Conservation (phyloP, 2,888 invertebrate genomes). For the Lasius platythorax region DNA sequence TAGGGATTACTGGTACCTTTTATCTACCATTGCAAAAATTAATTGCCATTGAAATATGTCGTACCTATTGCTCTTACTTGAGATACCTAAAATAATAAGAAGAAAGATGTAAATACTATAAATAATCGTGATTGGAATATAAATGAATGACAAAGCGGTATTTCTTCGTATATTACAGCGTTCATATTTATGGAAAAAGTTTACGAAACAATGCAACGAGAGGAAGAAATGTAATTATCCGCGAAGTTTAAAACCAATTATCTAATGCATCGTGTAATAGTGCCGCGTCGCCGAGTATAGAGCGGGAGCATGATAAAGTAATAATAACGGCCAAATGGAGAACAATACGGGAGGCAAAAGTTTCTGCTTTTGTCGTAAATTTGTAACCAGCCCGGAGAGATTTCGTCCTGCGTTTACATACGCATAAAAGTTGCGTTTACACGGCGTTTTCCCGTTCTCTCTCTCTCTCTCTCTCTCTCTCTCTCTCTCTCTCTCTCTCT, state of each 20-base stretch:
- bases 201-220: background rate
- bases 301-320: slow-evolving; percentile 36
- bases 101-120: background rate
- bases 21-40: background rate
- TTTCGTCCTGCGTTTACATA: background rate
- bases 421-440: slow-evolving; percentile 10
- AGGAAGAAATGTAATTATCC: slow-evolving; percentile 11
- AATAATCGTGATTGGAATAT: background rate
- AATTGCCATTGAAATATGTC: background rate
- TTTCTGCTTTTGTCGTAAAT: slow-evolving; percentile 5
- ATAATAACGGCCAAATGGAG: slow-evolving; percentile 35
- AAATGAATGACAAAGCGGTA: background rate
- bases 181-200: slow-evolving; percentile 15
- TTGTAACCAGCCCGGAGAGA: background rate
- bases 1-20: background rate
- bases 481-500: background rate
- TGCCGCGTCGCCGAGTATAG: background rate
- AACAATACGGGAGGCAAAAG: slow-evolving; percentile 22
- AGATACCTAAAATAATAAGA: background rate
- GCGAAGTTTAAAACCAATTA: slow-evolving; percentile 43
- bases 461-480: background rate
- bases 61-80: background rate
- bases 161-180: background rate
- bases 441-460: background rate
- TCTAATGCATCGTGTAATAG: slow-evolving; percentile 41